Base-by-base conservation (phyloP, 2,888 invertebrate species). In the Lysandra bellargus region DNA sequence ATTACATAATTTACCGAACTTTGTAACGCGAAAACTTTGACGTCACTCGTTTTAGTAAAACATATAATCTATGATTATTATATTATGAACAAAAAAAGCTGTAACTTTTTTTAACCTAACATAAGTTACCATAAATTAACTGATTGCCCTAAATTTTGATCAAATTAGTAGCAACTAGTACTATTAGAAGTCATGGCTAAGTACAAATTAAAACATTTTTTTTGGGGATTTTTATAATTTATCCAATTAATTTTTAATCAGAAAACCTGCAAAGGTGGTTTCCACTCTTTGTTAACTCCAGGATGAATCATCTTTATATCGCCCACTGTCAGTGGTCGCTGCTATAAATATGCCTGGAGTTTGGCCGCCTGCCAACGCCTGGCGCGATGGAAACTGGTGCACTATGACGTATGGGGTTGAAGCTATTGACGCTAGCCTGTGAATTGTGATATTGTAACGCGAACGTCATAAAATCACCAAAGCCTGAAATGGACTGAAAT, bases 261-360 rank as follows among this genome's bases (percentile, higher is more conserved):
- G 40, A 40, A 40, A 40, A 40, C 40, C 5, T 40, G 40, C 40
- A 40, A 5, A 40, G 40, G 40, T 40, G 40, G 40, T 7, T 40
- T 40, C 40, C 30, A 30, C 33, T 72, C 33, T 14, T 30, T 5
- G 17, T 37, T n/a, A 33, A 73, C 40, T n/a, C 73, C 37, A 17
- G 40, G 14, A 73, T 40, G 40, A 73, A 33, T 73, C 44, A 37
- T 73, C 40, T 44, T 73, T 73, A n/a, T 5, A 73, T 73, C 40
- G 40, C 4, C 40, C 40, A 4, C 37, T 73, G 40, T 17, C 40
- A 37, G 73, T 40, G 30, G 14, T 72, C 14, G 14, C 14, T 40
- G 40, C 40, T 73, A 73, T 40, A 73, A 40, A 73, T 73, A 73
- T 40, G 37, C 14, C 73, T 40, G 73, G 73, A 30, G n/a, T 7